A percentile compares a stretch with the other conserved stretches of the same genome.
Conservation (phyloP, 1,140 invertebrate genomes). For the Colletes latitarsis region DNA sequence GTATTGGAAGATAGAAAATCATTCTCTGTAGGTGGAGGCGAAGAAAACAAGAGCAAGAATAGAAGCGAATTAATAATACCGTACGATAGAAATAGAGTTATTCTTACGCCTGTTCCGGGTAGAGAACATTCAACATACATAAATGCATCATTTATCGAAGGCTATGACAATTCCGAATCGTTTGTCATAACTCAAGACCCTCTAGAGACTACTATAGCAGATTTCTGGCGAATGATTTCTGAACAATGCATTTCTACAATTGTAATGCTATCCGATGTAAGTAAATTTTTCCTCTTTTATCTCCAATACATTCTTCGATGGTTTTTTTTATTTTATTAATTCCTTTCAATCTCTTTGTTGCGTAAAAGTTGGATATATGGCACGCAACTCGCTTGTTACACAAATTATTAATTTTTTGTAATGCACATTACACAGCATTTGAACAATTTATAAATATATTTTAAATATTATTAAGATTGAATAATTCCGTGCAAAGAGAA, state of each 20-base stretch:
- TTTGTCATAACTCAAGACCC: constrained; percentile 98
- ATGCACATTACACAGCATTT: background rate
- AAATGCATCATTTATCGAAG: constrained; percentile 98
- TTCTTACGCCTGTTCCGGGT: constrained; percentile 89
- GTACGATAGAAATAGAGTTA: constrained; percentile 95
- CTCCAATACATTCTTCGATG: too few species aligned
- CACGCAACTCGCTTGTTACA: constrained; percentile 36
- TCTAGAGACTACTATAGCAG: constrained; percentile 91
- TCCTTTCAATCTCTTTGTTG: constrained; percentile 20
- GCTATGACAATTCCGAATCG: constrained; percentile 95
- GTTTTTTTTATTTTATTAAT: background rate
- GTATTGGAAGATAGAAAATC: constrained; percentile 92
- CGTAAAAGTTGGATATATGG: constrained; percentile 37
- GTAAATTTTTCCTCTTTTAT: constrained; percentile 59
- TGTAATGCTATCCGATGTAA: constrained; percentile 96
- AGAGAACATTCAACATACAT: constrained; percentile 97
- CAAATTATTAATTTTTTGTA: constrained; percentile 2
- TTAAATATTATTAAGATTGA: background rate
- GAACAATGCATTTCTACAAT: constrained; percentile 95
- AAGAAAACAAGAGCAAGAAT: constrained; percentile 94
- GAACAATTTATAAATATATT: too few species aligned
- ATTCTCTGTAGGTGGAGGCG: constrained; percentile 89
- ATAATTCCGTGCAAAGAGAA: background rate
- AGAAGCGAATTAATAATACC: constrained; percentile 93
- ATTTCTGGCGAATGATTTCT: constrained; percentile 98